A percentile compares a stretch with the other conserved stretches of the same genome.
These are phyloP conservation scores for Seira ritae DNA, from an alignment of 2,888 invertebrate species.

Conservation along the genomic window DNA sequence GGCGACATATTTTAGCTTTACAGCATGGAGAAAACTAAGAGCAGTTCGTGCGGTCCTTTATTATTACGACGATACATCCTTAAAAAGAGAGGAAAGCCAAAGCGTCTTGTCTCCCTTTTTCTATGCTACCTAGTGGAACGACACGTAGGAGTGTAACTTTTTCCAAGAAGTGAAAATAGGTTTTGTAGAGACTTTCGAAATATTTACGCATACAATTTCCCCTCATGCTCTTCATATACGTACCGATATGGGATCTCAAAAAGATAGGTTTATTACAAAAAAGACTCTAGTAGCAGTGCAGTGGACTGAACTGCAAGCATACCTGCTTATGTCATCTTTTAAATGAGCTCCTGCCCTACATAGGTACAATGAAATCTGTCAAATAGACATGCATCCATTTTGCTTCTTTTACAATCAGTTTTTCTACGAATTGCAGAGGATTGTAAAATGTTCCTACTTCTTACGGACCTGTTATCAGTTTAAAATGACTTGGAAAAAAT, in stretches of 20 bases:
- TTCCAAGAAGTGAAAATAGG: conserved; percentile 36
- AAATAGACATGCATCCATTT: too few species aligned
- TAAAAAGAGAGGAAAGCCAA: not conserved
- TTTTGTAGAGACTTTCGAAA: conserved; percentile 55
- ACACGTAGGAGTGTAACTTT: not conserved
- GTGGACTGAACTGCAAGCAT: too few species aligned
- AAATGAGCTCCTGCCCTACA: too few species aligned
- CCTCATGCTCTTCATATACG: conserved; percentile 52
- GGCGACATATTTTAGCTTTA: conserved; percentile 39
- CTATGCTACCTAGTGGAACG: conserved; percentile 12
- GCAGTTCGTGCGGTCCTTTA: not conserved
- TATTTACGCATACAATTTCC: conserved; percentile 62
- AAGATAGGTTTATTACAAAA: too few species aligned
- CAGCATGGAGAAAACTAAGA: not conserved
- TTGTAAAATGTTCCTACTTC: too few species aligned
- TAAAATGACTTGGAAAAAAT: too few species aligned
- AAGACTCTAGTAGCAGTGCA: too few species aligned
- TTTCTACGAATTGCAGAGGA: too few species aligned
- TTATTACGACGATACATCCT: conserved; percentile 15
- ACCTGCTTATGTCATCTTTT: too few species aligned
- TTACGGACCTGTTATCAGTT: too few species aligned
- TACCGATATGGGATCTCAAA: conserved; percentile 54
- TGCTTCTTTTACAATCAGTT: too few species aligned
- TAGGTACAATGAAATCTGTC: too few species aligned
- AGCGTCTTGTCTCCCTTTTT: conserved; percentile 11